Percentiles rank a stretch among this genome's conserved stretches.
Evolutionary conservation across 2,888 invertebrate species (phyloP).

Genomic region (Drosophila recens): DNA sequence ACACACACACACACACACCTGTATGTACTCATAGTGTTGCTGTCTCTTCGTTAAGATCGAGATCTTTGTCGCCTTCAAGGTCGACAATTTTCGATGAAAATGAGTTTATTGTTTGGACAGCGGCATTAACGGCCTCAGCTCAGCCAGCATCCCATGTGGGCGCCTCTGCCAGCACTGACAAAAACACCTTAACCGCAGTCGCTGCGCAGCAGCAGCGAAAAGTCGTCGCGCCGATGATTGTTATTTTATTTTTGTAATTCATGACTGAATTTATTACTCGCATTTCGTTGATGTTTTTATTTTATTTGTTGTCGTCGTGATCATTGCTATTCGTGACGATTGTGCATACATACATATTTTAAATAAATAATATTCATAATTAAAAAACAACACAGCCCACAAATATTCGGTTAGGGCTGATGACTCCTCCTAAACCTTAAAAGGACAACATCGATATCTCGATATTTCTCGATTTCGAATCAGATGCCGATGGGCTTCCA

Average conservation of each 20-base stretch:
- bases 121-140: constrained; percentile 55
- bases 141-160: constrained; percentile 61
- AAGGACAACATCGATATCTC: constrained; percentile 42
- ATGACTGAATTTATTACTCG: constrained; percentile 68
- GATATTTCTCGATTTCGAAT: constrained; percentile 35
- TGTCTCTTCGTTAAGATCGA: constrained; percentile 30
- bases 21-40: constrained; percentile 12
- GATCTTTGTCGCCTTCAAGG: constrained; percentile 68
- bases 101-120: constrained; percentile 77
- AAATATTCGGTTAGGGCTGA: constrained; percentile 25
- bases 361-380: constrained; percentile 29
- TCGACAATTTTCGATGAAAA: constrained; percentile 72
- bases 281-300: constrained; percentile 38
- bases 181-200: constrained; percentile 50
- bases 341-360: constrained; percentile 25
- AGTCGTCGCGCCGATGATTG: constrained; percentile 62
- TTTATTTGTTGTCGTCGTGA: constrained; percentile 33
- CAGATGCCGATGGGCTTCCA: constrained; percentile 9
- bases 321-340: constrained; percentile 30
- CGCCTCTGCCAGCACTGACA: constrained; percentile 54
- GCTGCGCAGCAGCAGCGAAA: constrained; percentile 2
- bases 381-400: constrained; percentile 2
- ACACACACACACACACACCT: neutral
- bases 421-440: constrained; percentile 50
- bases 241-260: constrained; percentile 75